Evolutionary conservation across 2,888 invertebrate species (phyloP), one percentile per base, ranked within the genome.

Genomic region (Caenorhabditis japonica): DNA sequence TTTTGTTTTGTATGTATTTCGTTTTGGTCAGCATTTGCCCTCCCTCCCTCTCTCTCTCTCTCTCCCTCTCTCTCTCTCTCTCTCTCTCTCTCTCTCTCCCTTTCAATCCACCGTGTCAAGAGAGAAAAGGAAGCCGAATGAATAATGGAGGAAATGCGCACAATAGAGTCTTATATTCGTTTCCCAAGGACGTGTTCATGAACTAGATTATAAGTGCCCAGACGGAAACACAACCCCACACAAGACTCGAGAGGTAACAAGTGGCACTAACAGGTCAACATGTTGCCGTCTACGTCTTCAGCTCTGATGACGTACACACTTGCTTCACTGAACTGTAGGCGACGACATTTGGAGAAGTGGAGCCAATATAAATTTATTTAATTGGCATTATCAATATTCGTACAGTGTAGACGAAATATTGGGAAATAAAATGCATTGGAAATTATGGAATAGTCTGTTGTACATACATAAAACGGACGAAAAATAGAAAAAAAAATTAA

Each of bases 161-260:
- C 66, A 66, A 66, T 56, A 51, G 66, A 66, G 41, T 64, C 34
- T 33, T 47, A 38, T 61, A 39, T 51, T 52, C 55, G 30, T 7
- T 10, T 56, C 49, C 66, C 66, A 66, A 66, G 66, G 66, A 66
- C 66, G 55, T 56, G 55, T 64, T 64, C 64, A 66, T 56, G 51
- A 56, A 66, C 66, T 66, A 66, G 66, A 56, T 66, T 39, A 30
- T 66, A 51, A 56, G 66, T 66, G 39, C 56, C 66, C 21, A 30
- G 52, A 46, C 39, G 19, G 3, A n/a, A 3, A 17, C 17, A 17
- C 43, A 2, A 23, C 12, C 13, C 38, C 38, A 3, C 62, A 62
- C 46, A 47, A 64, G 39, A 64, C 62, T 62, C 53, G 23, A 55
- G 33, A 30, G 33, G 33, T 36, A 33, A 13, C 39, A 66, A 51